A percentile compares a stretch with the other conserved stretches of the same genome.
These are phyloP conservation scores for Bradysia coprophila DNA, from an alignment of 1,140 invertebrate genomes.

Conservation along the genomic window DNA sequence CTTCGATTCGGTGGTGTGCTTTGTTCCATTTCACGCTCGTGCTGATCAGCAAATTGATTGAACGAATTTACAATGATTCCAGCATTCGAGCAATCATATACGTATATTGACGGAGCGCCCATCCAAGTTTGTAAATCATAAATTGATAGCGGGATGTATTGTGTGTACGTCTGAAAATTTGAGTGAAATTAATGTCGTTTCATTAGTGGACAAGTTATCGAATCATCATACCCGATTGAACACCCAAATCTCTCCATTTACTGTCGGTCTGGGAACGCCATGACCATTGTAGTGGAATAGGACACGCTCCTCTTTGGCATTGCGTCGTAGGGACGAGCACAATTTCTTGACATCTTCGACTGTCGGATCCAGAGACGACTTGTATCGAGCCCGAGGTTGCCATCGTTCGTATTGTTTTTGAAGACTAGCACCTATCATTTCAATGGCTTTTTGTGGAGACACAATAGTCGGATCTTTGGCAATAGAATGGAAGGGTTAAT, in stretches of 20 bases:
- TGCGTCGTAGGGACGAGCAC: constrained; percentile 83
- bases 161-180: constrained; percentile 87
- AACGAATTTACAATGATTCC: constrained; percentile 90
- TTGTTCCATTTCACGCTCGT: constrained; percentile 65
- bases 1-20: constrained; percentile 5
- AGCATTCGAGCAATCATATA: constrained; percentile 98
- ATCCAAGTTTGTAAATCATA: constrained; percentile 99
- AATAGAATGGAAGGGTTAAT: constrained; percentile 7
- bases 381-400: constrained; percentile 93
- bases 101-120: constrained; percentile 96
- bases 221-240: constrained; percentile 71
- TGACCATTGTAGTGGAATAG: constrained; percentile 99
- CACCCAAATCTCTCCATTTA: constrained; percentile 99
- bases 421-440: constrained; percentile 76
- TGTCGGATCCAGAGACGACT: constrained; percentile 91
- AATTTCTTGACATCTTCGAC: constrained; percentile 96
- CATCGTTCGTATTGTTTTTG: constrained; percentile 95
- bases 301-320: constrained; percentile 97
- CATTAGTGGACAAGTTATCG: constrained; percentile 4
- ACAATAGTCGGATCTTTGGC: constrained; percentile 58
- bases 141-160: constrained; percentile 97
- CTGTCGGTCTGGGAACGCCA: constrained; percentile 94
- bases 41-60: constrained; percentile 78
- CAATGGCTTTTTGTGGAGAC: constrained; percentile 83
- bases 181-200: too few relatives aligned